Conservation (phyloP, 2,113 vertebrate genomes). For the Lophochroa leadbeateri region DNA sequence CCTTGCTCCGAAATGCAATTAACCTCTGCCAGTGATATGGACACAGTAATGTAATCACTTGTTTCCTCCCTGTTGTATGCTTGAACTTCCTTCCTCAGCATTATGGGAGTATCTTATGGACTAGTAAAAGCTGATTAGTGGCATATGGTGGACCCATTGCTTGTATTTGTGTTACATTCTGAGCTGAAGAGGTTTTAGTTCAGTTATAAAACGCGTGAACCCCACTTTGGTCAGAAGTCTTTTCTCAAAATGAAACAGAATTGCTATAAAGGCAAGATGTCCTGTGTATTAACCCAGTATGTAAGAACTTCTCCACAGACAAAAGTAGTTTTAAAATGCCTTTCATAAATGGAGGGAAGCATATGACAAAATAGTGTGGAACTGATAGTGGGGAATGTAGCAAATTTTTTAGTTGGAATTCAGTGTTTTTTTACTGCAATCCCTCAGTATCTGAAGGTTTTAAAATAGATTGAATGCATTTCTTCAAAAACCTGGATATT, state of each 20-base stretch:
- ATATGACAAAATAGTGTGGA: background rate
- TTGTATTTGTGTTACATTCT: background rate
- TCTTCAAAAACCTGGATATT: background rate
- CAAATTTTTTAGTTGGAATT: background rate
- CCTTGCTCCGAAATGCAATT: background rate
- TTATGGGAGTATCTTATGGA: fast-evolving
- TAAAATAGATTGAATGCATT: background rate
- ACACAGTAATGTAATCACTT: background rate
- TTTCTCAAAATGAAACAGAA: background rate
- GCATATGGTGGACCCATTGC: background rate
- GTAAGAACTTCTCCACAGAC: background rate
- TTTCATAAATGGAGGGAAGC: background rate
- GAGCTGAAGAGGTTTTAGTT: background rate
- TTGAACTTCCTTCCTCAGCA: background rate
- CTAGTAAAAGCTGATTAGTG: background rate
- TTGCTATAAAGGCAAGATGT: background rate
- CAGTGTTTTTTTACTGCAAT: background rate
- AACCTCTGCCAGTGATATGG: background rate
- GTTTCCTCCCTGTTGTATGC: fast-evolving
- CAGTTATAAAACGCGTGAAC: background rate
- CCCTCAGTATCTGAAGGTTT: background rate
- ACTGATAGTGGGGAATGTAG: background rate
- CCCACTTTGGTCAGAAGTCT: background rate
- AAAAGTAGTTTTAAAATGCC: background rate
- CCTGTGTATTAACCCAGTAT: background rate